Evolutionary conservation across 1,140 invertebrate species (phyloP), one percentile per base, ranked within the genome.

Genomic region (Calephelis nemesis): DNA sequence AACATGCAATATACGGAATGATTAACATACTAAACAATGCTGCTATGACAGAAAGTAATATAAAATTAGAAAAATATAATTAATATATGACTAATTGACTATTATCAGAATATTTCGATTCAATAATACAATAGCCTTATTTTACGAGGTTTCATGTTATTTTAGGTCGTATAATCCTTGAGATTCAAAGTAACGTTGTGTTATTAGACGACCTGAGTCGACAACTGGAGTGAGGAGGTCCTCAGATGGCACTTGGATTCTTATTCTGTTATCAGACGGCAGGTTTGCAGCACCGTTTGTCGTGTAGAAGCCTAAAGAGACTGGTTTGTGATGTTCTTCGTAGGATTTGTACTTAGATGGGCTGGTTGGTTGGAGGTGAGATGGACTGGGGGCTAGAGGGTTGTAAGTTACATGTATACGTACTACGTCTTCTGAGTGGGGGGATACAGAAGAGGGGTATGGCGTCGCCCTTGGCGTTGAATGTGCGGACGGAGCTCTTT

Each of bases 321-420:
- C 62, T 0, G 86, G 85, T 63, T 89, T 90, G 60, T 83, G 81
- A 64, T 87, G 85, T 68, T 85, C 81, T 4, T 88, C 84, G 70
- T 84, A 85, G 0, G 73, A 19, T 63, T 85, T 88, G 70, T 84
- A 86, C 65, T 88, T 88, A 9, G 77, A 76, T 7, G 87, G 80
- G 52, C 79, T 84, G 19, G 83, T 72, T 4, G 83, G 79, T 40
- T 86, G 83, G 4, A 95, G 75, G 93, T 94, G 76, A 87, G 94
- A 71, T 74, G 93, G 77, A 91, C 93, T 78, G 85, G 91, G 66
- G 84, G 84, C 75, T 5, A 87, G 77, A 0, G 87, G 84, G 68
- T 87, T 93, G 79, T 96, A 96, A 7, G 95, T 95, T 48, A 96
- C 96, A 84, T 96, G 96, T 69, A 96, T 96, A 62, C 95, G 92